phyloP scores from a whole-genome alignment of 2,888 invertebrate species.

The Laspeyria flexula region DNA sequence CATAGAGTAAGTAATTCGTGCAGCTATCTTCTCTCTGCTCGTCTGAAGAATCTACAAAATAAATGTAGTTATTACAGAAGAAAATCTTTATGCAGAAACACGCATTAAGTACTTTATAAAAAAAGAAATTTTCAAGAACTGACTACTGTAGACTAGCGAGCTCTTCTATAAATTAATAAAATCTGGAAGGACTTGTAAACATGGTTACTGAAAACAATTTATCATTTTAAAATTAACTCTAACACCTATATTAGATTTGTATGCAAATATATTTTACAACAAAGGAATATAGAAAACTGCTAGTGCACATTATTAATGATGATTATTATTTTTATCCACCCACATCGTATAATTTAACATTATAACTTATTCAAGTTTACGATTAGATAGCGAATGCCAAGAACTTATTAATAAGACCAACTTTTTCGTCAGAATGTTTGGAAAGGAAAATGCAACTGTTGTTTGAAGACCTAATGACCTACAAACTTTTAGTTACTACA shows the following conservation, averaged over 20 bases:
- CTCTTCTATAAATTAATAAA: too few species aligned
- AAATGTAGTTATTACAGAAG: too few species aligned
- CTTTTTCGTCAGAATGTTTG: neutral
- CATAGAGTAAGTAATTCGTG: too few species aligned
- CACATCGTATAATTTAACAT: slow-evolving; percentile 9
- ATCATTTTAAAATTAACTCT: neutral
- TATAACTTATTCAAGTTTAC: slow-evolving; percentile 5
- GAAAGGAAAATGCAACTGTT: slow-evolving; percentile 1
- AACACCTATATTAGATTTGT: neutral
- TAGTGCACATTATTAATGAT: slow-evolving; percentile 4
- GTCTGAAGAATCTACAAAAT: too few species aligned
- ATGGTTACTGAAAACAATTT: neutral
- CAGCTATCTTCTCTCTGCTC: too few species aligned
- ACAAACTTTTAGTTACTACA: slow-evolving; percentile 18
- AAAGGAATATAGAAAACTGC: slow-evolving; percentile 5
- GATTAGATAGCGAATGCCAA: neutral
- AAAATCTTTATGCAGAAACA: too few species aligned
- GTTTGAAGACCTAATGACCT: slow-evolving; percentile 29
- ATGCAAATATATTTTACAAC: neutral
- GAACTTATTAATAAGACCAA: neutral
- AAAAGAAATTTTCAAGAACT: too few species aligned
- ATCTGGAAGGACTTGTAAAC: too few species aligned
- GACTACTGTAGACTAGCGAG: too few species aligned
- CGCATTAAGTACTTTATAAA: too few species aligned
- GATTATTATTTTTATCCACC: slow-evolving; percentile 9